A percentile compares a stretch with the other conserved stretches of the same genome.
Evolutionary conservation across 2,113 vertebrate species (phyloP).

Genomic region (Centropus bengalensis): DNA sequence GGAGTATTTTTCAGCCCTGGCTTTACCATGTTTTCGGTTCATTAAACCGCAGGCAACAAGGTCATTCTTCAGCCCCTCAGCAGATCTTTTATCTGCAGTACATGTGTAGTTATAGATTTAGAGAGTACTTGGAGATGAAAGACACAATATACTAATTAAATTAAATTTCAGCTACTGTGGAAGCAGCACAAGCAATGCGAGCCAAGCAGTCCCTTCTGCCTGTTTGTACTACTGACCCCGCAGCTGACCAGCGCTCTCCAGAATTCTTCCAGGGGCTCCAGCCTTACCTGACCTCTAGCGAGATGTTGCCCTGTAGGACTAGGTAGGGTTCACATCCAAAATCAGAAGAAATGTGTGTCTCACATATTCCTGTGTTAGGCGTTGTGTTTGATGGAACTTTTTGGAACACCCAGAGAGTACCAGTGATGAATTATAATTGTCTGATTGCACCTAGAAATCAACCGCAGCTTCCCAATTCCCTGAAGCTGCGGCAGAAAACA

Average conservation of each 20-base stretch:
- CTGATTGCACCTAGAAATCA: not conserved
- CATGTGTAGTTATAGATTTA: not conserved
- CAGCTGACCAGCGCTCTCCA: not conserved
- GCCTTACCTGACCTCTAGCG: not conserved
- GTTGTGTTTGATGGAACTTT: not conserved
- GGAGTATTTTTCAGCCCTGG: not conserved
- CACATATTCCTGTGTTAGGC: not conserved
- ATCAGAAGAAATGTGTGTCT: not conserved
- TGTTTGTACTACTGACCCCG: not conserved
- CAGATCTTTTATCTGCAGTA: not conserved
- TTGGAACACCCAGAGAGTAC: not conserved
- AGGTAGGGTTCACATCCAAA: not conserved
- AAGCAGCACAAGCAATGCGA: not conserved
- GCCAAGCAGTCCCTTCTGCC: not conserved
- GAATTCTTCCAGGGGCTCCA: not conserved
- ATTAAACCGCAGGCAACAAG: not conserved
- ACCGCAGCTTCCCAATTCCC: not conserved
- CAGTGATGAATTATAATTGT: not conserved
- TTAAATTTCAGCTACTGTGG: not conserved
- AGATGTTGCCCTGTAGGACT: rapidly evolving
- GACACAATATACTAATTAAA: not conserved
- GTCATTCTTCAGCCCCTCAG: not conserved
- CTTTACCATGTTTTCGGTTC: not conserved
- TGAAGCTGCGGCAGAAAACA: not conserved
- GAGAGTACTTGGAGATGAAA: not conserved